Base-by-base conservation (phyloP, 92 coral and sea anemone genomes). In the Blastomussa wellsi region DNA sequence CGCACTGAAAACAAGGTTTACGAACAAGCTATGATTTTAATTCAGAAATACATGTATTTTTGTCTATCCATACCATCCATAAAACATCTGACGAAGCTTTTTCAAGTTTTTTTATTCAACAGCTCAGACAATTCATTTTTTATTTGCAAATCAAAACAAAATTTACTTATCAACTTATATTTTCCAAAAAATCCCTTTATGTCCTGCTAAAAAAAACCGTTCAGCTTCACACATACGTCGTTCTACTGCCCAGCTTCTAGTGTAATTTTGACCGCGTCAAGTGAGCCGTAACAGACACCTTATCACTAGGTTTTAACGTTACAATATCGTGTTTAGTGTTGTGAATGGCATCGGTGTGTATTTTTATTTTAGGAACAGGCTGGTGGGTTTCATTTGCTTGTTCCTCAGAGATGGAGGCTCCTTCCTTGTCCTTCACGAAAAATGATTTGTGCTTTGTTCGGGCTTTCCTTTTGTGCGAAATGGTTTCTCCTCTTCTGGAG, bases 401-500 rank as follows among this genome's bases (percentile, higher is more conserved):
- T 8, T 62, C 8, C 44, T 10, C 38, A 39, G 83, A 41, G 10
- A 28, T 39, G 20, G 74, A 62, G 51, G 4, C n/a, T 19, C 10
- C n/a, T 0, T 24, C 71, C 69, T 36, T 47, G 41, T 19, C 66
- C 53, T 71, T 72, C 53, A 33, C 42, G 44, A 17, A 12, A 37
- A 70, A 35, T 70, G 16, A 7, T 24, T 49, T 76, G 42, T 53
- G 39, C 28, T 48, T 67, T 69, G 77, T 33, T 33, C 31, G 68
- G 35, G 8, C 67, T 32, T 81, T 82, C 78, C n/a, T 51, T 51
- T 71, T 71, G 10, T n/a, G 29, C 15, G 78, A 5, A 52, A 37
- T 65, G 11, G 78, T 72, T 55, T 69, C 86, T 71, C 70, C 77
- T 66, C 86, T 71, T 35, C 76, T 82, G 35, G 78, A 70, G 64